These are phyloP conservation scores for Hippoglossus stenolepis DNA, from an alignment of 2,113 vertebrate species.

Conservation along the genomic window DNA sequence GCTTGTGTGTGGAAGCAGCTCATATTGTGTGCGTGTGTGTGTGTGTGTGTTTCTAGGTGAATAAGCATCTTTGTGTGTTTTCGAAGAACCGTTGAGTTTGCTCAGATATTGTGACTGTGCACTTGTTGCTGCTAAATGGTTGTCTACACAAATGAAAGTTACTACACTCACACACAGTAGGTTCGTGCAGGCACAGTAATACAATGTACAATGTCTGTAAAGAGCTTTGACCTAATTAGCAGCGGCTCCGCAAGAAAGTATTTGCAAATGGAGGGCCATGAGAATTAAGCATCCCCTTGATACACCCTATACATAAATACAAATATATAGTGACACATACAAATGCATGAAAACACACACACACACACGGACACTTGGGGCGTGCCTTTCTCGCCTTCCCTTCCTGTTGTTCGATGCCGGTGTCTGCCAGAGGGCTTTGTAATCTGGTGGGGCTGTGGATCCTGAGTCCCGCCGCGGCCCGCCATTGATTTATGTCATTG, in stretches of 20 bases:
- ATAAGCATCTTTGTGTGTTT: conserved; percentile 33
- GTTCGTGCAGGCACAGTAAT: conserved; percentile 1
- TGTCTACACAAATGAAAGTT: conserved; percentile 39
- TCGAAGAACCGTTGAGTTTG: conserved; percentile 29
- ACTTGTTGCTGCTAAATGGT: conserved; percentile 29
- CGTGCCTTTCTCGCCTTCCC: conserved; percentile 22
- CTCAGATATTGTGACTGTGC: conserved; percentile 24
- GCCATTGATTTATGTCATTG: conserved; percentile 81
- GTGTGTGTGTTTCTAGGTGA: conserved; percentile 32
- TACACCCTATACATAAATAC: conserved; percentile 15
- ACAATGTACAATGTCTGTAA: not conserved
- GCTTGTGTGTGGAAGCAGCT: conserved; percentile 51
- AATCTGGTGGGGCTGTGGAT: conserved; percentile 65
- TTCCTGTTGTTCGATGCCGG: conserved; percentile 47
- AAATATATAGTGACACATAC: conserved; percentile 18
- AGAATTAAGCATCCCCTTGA: conserved; percentile 25
- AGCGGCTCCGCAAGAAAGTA: conserved; percentile 22
- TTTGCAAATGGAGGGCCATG: conserved; percentile 38
- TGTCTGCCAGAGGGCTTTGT: conserved; percentile 65
- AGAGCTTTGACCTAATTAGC: conserved; percentile 62
- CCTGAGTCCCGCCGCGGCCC: conserved; percentile 57
- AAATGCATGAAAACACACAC: conserved; percentile 29
- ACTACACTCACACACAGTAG: not conserved
- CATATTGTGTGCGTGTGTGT: conserved; percentile 26
- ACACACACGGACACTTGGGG: conserved; percentile 29